Evolutionary conservation across 2,888 invertebrate species (phyloP).

Genomic region (Chalcosyrphus nemorum): DNA sequence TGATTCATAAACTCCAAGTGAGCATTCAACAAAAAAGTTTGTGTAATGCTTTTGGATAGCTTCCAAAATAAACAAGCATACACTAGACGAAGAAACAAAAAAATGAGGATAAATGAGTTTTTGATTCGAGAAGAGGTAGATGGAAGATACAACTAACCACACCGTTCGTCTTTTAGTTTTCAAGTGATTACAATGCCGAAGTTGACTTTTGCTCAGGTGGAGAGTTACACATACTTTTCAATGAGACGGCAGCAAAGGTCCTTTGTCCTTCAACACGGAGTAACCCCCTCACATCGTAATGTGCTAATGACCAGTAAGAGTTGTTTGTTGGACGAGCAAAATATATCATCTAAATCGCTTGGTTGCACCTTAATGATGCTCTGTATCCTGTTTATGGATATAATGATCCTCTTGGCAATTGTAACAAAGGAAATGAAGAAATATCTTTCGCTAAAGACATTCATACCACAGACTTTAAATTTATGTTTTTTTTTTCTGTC

Average conservation of each 20-base stretch:
- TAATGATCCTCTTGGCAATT: conserved; percentile 12
- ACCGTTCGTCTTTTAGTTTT: not conserved
- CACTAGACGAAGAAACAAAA: too few relatives aligned
- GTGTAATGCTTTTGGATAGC: conserved; percentile 37
- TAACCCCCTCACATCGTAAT: conserved; percentile 41
- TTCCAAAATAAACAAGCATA: conserved; percentile 38
- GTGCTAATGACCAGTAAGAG: conserved; percentile 29
- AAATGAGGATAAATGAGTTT: conserved; percentile 61
- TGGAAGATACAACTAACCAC: too few relatives aligned
- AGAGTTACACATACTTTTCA: conserved; percentile 11
- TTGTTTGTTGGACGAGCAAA: conserved; percentile 1
- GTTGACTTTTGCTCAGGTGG: conserved; percentile 29
- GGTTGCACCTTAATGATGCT: conserved; percentile 54
- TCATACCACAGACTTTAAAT: conserved; percentile 45
- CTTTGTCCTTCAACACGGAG: not conserved
- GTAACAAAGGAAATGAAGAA: not conserved
- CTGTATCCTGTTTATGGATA: conserved; percentile 37
- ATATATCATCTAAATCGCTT: too few relatives aligned
- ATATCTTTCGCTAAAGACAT: conserved; percentile 33
- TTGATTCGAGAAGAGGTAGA: conserved; percentile 62
- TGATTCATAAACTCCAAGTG: conserved; percentile 66
- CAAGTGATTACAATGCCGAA: conserved; percentile 57
- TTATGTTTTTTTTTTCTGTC: too few relatives aligned
- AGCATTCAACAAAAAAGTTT: conserved; percentile 61
- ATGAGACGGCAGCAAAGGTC: not conserved